Base-by-base conservation (phyloP, 2,888 invertebrate species). In the Pachycephus smyrnensis region DNA sequence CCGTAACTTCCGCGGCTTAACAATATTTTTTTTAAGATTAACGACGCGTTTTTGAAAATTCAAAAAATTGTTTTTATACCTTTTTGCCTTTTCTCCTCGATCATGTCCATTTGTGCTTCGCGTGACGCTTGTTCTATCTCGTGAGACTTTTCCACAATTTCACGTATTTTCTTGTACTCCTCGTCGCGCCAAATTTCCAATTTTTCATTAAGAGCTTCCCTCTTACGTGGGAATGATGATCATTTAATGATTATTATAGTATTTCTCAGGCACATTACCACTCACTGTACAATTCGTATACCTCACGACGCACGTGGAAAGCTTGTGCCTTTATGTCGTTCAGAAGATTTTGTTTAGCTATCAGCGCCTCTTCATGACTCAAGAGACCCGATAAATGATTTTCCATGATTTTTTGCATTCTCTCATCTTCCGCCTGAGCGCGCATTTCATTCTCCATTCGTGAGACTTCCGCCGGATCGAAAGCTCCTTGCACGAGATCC, bases 61-160 rank as follows among this genome's bases (percentile, higher is more conserved):
- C 33, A 76, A 33, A 40, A 55, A 11, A 1, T 71, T 33, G 4
- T 1, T 73, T 0, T 73, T 15, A n/a, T 71, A 86, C 86, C 82
- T 73, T 77, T 86, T 6, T 82, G 83, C 2, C 79, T 82, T 73
- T 85, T 86, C n/a, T 84, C 81, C 3, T 83, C 79, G 2, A 84
- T 35, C 81, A 86, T 84, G 0, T 75, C 73, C 37, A 75, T 73
- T 37, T 81, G 76, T 35, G 83, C 81, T 36, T 84, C 76, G 0
- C 83, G 82, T 15, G 82, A 81, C 11, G 80, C 79, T 36, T 81
- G 80, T 55, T 86, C 80, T 0, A 79, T 77, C 12, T 81, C 80
- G 2, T 78, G 82, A 76, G 81, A 85, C 9, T 79, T 85, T 73
- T 82, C 83, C 0, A 84, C 83, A 1, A 79, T 78, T 33, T 80